Base-by-base conservation (phyloP, 2,113 vertebrate species). In the Thunnus thynnus region DNA sequence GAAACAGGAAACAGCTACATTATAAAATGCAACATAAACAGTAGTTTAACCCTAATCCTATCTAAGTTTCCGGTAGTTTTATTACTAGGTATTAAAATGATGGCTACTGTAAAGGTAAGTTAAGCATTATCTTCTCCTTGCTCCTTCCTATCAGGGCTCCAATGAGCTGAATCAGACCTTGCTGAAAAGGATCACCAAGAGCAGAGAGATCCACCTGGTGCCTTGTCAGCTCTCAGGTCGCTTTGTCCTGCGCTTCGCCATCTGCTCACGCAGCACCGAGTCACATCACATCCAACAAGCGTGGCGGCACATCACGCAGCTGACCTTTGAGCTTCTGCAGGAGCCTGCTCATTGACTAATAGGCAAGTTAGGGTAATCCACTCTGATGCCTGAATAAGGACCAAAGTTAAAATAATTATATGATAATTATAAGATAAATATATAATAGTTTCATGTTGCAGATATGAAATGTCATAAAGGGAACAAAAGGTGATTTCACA, bases 201-300 rank as follows among this genome's bases (percentile, higher is more conserved):
- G 89, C 90, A 95, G 90, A 83, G 96, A 95, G 91, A 99, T 99
- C 87, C 97, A 99, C 87, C 90, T 99, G 87, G 98, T 99, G 1
- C 97, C 97, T 0, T 98, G 97, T 61, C 91, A 94, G 86, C 95
- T 99, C 80, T 91, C 92, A 3, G 96, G 92, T 60, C 90, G 72
- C 79, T 98, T 98, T 44, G 96, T 99, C 83, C 93, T 99, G 50
- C 97, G 98, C 2, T 96, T 99, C 1, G 97, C 96, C 52, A 48
- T 99, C 82, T 99, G 98, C 13, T 89, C 97, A 10, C 95, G 95
- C 57, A 82, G 71, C 0, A 95, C 96, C 5, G 96, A 97, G 61
- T 95, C 95, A 2, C 76, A 77, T 44, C 98, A 99, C 13, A 6
- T 99, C 80, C 92, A 90, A 11, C 88, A 92, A 73, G 97, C 98